Conservation (phyloP, 2,113 vertebrate genomes). For the Zosterops borbonicus region DNA sequence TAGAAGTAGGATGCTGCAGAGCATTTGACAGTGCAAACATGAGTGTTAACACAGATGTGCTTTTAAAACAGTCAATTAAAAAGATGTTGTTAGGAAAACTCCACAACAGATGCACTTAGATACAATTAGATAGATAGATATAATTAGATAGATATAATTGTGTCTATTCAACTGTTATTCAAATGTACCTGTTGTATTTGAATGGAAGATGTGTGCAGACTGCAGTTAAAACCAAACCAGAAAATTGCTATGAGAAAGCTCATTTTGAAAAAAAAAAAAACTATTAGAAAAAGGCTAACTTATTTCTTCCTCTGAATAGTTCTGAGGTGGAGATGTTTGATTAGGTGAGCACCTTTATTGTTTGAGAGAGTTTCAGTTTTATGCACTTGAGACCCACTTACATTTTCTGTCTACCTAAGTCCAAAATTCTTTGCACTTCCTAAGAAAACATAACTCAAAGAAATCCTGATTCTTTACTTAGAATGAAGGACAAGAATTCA, state of each 20-base stretch:
- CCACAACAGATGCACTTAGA: not conserved
- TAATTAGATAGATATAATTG: not conserved
- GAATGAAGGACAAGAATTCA: not conserved
- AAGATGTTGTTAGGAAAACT: not conserved
- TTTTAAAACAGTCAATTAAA: not conserved
- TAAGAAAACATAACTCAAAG: not conserved
- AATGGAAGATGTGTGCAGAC: not conserved
- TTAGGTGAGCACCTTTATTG: not conserved
- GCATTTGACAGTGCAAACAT: not conserved
- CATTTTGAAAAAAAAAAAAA: not conserved
- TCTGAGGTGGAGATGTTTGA: not conserved
- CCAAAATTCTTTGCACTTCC: not conserved
- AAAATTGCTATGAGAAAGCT: not conserved
- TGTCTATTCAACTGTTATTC: not conserved
- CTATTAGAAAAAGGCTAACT: not conserved
- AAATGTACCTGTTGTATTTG: not conserved
- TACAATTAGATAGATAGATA: not conserved
- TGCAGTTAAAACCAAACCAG: not conserved
- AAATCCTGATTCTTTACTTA: not conserved
- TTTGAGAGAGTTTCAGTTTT: not conserved
- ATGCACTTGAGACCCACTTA: not conserved
- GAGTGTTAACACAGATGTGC: not conserved
- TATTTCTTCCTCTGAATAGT: not conserved
- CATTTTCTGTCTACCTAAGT: not conserved
- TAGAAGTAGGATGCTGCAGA: not conserved